These are phyloP conservation scores for Calidris pugnax DNA, from an alignment of 2,113 vertebrate species.

Conservation along the genomic window DNA sequence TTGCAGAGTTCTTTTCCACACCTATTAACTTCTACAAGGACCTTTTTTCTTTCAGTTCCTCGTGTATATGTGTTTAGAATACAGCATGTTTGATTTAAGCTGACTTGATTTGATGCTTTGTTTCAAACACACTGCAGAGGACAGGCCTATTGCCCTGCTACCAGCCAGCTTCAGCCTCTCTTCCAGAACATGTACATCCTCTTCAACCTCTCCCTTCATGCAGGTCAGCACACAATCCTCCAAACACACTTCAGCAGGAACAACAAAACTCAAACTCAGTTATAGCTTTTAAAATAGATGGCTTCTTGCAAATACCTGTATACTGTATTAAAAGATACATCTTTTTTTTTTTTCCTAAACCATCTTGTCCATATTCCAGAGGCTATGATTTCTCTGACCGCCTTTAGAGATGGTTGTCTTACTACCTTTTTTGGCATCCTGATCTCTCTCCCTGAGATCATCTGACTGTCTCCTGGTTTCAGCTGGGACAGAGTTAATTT, in stretches of 20 bases:
- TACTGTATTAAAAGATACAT: neutral
- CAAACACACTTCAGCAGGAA: neutral
- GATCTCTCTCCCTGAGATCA: neutral
- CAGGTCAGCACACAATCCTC: neutral
- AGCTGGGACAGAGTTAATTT: neutral
- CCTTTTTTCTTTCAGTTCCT: neutral
- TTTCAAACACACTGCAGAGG: neutral
- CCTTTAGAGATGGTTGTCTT: neutral
- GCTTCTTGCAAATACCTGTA: neutral
- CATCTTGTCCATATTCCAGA: neutral
- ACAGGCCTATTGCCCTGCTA: neutral
- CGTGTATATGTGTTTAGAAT: neutral
- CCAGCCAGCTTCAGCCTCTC: neutral
- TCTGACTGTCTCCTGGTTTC: neutral
- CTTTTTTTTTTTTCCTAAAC: neutral
- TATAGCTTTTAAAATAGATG: neutral
- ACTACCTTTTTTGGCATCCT: neutral
- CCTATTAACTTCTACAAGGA: neutral
- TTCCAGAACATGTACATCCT: neutral
- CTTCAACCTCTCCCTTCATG: neutral
- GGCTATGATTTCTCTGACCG: neutral
- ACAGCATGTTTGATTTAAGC: neutral
- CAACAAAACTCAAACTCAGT: neutral
- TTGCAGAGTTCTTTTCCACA: neutral
- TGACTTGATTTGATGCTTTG: neutral